phyloP scores from a whole-genome alignment of 2,888 invertebrate species.

The Tubulanus polymorphus region DNA sequence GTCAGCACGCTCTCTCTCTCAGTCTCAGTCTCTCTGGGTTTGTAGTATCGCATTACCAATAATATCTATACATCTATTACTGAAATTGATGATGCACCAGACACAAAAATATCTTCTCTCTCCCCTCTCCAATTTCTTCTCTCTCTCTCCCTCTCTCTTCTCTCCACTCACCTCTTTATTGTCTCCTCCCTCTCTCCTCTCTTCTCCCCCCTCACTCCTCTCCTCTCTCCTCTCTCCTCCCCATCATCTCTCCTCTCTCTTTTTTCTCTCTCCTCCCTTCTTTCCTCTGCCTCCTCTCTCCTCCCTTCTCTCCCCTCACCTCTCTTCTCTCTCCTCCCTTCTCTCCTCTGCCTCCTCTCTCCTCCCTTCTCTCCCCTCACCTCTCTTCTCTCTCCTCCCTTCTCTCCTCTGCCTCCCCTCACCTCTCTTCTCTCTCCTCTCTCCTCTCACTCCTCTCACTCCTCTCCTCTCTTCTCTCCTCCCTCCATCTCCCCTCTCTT shows the following conservation, averaged over 20 bases:
- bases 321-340: slow-evolving; percentile 10
- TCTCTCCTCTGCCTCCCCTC: slow-evolving; percentile 1
- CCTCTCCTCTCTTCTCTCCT: background rate
- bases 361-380: no score
- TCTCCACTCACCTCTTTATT: no score
- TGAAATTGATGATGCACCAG: no score
- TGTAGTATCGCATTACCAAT: no score
- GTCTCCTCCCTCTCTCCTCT: background rate
- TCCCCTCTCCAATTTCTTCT: no score
- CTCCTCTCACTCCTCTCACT: no score
- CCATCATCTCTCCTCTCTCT: no score
- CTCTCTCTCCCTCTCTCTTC: background rate
- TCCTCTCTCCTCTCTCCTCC: no score
- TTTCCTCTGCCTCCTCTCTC: slow-evolving; percentile 7
- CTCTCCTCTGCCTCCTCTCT: slow-evolving; percentile 6
- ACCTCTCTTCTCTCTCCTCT: background rate
- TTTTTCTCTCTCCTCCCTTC: background rate
- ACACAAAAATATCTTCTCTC: no score
- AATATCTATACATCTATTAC: no score
- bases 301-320: slow-evolving; percentile 9
- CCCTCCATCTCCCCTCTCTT: background rate
- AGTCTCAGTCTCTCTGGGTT: no score
- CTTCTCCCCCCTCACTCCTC: background rate
- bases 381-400: background rate
- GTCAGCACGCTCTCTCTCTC: no score